Evolutionary conservation across 2,888 invertebrate species (phyloP), one percentile per base, ranked within the genome.

Genomic region (Eilema griseolum): DNA sequence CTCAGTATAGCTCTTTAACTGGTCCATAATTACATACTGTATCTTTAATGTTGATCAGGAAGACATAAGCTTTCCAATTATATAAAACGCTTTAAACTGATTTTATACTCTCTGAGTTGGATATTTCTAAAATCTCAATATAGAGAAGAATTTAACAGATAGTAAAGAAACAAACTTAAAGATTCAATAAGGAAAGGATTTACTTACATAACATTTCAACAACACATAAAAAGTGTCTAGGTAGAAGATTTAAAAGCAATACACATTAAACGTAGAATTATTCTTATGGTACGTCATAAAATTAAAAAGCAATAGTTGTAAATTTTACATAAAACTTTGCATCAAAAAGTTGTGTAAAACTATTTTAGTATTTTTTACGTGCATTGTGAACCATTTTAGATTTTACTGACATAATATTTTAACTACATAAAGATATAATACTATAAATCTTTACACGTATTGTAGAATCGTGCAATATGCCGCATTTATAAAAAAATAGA

Each of bases 241-340:
- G 61, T 74, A 61, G 68, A 74, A 68, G 63, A 69, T 77, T 76
- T 72, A 61, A 76, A 71, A 73, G 67, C 69, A 70, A 75, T 72
- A 74, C 63, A 69, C 73, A 76, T 80, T 77, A 82, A 81, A 85
- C 77, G 80, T 76, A 72, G 76, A 78, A 81, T 83, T 80, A 83
- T 75, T 79, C 79, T 83, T 80, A 85, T 83, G 83, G 83, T 79
- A 72, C 74, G 74, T 73, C 71, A 86, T 88, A 83, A 89, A 86
- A 86, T 88, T 87, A 86, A 87, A 88, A 86, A 83, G 84, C 83
- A 77, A 84, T 85, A 79, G 83, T 75, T 80, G 78, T 88, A 85
- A 86, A 84, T 78, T 75, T 76, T 72, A 80, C 81, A 74, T 81
- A 75, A 81, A 80, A 81, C 78, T 75, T 78, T 78, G 76, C 84